Conservation (phyloP, 2,797 vertebrate species). For the Silurus aristotelis region DNA sequence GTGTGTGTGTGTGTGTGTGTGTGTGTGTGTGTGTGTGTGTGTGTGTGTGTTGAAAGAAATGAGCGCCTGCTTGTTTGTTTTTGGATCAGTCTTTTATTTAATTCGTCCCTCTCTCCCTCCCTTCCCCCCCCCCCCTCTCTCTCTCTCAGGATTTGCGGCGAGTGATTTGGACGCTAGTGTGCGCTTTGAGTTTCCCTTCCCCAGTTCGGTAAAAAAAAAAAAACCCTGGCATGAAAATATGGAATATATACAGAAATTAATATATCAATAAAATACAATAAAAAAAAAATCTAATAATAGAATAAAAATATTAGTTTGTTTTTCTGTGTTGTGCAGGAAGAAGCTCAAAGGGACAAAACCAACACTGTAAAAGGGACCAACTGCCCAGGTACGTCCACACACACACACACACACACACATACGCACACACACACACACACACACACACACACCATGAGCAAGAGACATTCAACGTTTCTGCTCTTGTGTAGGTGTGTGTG, state of each 20-base stretch:
- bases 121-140: no score
- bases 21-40: slow-evolving; percentile 1
- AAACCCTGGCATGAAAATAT: no score
- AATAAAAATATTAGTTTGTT: no score
- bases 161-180: slow-evolving; percentile 87
- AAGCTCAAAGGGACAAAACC: slow-evolving; percentile 89
- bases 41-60: not conserved
- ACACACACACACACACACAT: slow-evolving; percentile 27
- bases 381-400: slow-evolving; percentile 64
- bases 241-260: no score
- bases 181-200: slow-evolving; percentile 90
- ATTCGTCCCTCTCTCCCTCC: not conserved
- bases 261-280: no score
- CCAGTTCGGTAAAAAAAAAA: slow-evolving; percentile 75
- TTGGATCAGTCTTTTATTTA: not conserved
- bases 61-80: not conserved
- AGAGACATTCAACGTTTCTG: not conserved
- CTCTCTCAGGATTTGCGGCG: slow-evolving; percentile 75
- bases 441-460: not conserved
- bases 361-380: slow-evolving; percentile 80
- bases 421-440: not conserved
- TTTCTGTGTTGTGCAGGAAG: slow-evolving; percentile 75
- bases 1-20: slow-evolving; percentile 21
- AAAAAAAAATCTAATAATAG: no score
- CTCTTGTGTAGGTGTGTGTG: not conserved